Percentiles rank a stretch among this genome's conserved stretches.
Conservation (phyloP, 2,888 invertebrate species). For the Frankliniella fusca region DNA sequence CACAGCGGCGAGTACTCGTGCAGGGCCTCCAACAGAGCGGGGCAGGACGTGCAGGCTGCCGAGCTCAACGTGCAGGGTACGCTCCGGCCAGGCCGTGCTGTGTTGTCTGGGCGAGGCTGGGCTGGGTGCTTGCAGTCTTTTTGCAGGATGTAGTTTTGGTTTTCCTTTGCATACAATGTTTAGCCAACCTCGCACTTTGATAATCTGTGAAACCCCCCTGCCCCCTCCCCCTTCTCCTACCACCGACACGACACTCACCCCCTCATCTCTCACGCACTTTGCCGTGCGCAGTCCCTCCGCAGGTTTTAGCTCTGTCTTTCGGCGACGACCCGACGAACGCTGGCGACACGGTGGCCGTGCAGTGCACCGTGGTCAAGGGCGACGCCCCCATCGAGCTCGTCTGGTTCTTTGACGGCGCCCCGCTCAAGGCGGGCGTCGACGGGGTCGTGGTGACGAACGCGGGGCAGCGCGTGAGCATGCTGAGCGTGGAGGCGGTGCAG, state of each 20-base stretch:
- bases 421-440: constrained; percentile 44
- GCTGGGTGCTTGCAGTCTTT: too few relatives aligned
- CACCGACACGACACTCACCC: too few relatives aligned
- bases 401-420: constrained; percentile 68
- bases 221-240: not conserved
- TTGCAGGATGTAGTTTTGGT: too few relatives aligned
- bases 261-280: not conserved
- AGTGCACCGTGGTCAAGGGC: constrained; percentile 59
- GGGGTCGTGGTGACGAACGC: constrained; percentile 39
- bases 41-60: constrained; percentile 61
- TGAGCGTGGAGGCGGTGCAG: constrained; percentile 44
- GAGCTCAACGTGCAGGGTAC: constrained; percentile 69
- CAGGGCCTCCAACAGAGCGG: constrained; percentile 55
- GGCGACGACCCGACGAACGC: constrained; percentile 68
- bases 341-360: constrained; percentile 58
- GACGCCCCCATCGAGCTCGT: constrained; percentile 68
- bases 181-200: too few relatives aligned
- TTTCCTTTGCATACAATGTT: too few relatives aligned
- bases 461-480: constrained; percentile 41
- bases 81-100: constrained; percentile 35
- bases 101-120: not conserved
- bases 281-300: constrained; percentile 51
- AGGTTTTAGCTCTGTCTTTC: constrained; percentile 52
- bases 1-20: constrained; percentile 56
- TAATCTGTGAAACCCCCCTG: not conserved